A percentile compares a stretch with the other conserved stretches of the same genome.
These are phyloP conservation scores for Strix uralensis DNA, from an alignment of 2,113 vertebrate species.

Conservation along the genomic window DNA sequence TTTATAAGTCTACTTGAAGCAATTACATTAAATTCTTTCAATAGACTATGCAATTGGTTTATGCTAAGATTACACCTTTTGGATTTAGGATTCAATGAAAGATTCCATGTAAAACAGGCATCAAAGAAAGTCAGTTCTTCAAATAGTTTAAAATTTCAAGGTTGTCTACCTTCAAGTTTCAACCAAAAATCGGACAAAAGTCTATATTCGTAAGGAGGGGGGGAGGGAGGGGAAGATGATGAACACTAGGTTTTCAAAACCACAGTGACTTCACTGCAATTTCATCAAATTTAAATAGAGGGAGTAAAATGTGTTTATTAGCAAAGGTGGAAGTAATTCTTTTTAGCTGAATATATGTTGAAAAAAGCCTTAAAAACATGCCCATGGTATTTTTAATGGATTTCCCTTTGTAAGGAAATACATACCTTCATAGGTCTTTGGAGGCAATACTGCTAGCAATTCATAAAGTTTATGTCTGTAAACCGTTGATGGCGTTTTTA, in stretches of 20 bases:
- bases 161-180: not conserved
- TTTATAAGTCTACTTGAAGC: not conserved
- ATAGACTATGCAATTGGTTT: not conserved
- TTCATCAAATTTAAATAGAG: not conserved
- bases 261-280: not conserved
- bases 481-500: slow-evolving; percentile 77
- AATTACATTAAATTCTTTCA: not conserved
- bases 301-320: not conserved
- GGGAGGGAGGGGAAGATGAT: not conserved
- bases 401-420: not conserved
- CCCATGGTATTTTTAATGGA: not conserved
- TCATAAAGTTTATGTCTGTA: slow-evolving; percentile 91
- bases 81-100: not conserved
- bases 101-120: not conserved
- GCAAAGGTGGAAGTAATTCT: not conserved
- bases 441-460: slow-evolving; percentile 85
- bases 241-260: not conserved
- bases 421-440: slow-evolving; percentile 87
- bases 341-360: not conserved
- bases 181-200: not conserved
- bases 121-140: not conserved
- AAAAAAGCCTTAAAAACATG: not conserved
- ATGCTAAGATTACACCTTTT: not conserved
- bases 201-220: not conserved
- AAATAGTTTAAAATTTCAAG: not conserved